Base-by-base conservation (phyloP, 2,888 invertebrate species). In the Drosophila silvestris region DNA sequence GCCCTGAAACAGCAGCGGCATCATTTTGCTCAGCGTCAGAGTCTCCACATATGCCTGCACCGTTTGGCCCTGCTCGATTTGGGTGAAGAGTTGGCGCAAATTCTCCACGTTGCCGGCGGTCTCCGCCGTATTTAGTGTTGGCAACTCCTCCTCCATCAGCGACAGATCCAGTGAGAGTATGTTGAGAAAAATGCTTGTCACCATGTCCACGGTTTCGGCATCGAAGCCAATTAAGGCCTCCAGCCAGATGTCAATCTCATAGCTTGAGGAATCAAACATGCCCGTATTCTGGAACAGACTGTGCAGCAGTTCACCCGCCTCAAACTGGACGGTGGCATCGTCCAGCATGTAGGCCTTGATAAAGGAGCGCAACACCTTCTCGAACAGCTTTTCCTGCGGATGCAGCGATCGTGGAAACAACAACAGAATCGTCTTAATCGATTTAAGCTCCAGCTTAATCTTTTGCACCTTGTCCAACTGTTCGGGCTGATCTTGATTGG, bases 241-340 rank as follows among this genome's bases (percentile, higher is more conserved):
- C 35, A 96, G 91, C 95, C 97, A 96, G 69, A 96, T 93, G 90
- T 96, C 95, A 51, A 96, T 95, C 93, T 97, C 96, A 66, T 92
- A 79, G 33, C 81, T 82, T 74, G 94, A 94, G 76, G 95, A 95
- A 28, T 94, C 94, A 90, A 97, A 97, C 77, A 96, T 94, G 7
- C 94, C 94, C 0, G 95, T 95, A 69, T 94, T 95, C 81, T 94
- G 94, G 33, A 97, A 94, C 69, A 97, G 94, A 58, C 93, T 94
- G 56, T 93, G 93, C 33, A 96, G 91, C 5, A 95, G 94, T 57
- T 93, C 92, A 67, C 95, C 95, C 5, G 95, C 94, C 91, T 95
- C 95, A 0, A 93, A 82, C 91, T 90, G 89, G 5, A 92, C 81
- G 3, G 85, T 93, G 37, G 89, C 90, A 1, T 94, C 93, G 33